These are phyloP conservation scores for Austrolebias charrua DNA, from an alignment of 2,797 vertebrate species.

Conservation along the genomic window DNA sequence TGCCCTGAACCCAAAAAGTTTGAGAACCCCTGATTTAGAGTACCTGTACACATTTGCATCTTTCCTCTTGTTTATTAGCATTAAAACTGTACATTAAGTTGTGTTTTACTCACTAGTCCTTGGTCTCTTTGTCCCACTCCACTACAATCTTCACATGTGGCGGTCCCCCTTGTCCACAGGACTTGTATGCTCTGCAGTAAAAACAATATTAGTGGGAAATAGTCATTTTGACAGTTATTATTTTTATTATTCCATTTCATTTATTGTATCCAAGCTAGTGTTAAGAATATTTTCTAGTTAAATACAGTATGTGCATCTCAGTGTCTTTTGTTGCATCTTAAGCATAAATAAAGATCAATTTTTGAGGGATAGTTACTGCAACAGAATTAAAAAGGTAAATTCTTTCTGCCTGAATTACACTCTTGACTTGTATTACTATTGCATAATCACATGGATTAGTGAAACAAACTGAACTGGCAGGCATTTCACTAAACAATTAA, in stretches of 20 bases:
- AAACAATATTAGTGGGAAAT: constrained; percentile 7
- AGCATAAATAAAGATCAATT: background rate
- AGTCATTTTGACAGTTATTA: background rate
- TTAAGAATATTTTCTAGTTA: background rate
- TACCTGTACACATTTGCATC: background rate
- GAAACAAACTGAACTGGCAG: constrained; percentile 37
- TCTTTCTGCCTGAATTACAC: background rate
- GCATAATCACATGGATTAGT: background rate
- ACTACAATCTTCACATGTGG: constrained; percentile 97
- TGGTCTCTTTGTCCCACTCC: constrained; percentile 99
- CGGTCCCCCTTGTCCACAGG: constrained; percentile 93
- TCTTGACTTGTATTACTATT: constrained; percentile 29
- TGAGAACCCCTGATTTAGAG: too few species aligned
- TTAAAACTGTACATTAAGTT: background rate
- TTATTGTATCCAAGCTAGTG: background rate
- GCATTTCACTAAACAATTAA: constrained; percentile 28
- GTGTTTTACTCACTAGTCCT: constrained; percentile 91
- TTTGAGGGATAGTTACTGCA: background rate
- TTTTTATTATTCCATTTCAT: background rate
- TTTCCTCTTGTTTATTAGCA: background rate
- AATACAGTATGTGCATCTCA: background rate
- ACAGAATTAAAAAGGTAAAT: background rate
- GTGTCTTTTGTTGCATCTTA: background rate
- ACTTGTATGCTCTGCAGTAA: constrained; percentile 89
- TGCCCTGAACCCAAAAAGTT: too few species aligned